phyloP scores from a whole-genome alignment of 2,797 vertebrate genomes.

The Triplophysa yarkandensis region DNA sequence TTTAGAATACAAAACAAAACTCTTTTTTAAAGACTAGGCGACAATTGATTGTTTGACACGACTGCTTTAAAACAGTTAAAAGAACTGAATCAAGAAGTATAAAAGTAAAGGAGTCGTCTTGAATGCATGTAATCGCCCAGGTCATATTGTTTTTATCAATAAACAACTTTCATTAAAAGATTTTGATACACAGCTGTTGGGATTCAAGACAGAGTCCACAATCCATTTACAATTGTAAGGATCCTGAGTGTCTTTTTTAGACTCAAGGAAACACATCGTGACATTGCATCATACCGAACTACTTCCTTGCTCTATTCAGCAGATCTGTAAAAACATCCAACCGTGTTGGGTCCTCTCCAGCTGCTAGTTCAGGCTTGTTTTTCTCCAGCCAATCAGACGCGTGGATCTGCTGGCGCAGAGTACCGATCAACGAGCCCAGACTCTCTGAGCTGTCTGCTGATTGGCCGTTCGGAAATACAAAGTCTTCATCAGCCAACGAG shows the following conservation, averaged over 20 bases:
- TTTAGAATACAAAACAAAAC: background rate
- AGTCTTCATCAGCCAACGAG: slow-evolving; percentile 63
- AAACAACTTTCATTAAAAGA: slow-evolving; percentile 16
- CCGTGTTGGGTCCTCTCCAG: slow-evolving; percentile 78
- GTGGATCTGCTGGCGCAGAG: slow-evolving; percentile 84
- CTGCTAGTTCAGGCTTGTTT: slow-evolving; percentile 77
- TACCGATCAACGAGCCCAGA: slow-evolving; percentile 83
- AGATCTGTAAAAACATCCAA: slow-evolving; percentile 78
- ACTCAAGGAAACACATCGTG: background rate
- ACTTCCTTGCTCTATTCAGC: slow-evolving; percentile 76
- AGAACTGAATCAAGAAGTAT: background rate
- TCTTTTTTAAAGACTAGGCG: background rate
- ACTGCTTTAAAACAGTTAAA: background rate
- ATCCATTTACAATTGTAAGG: background rate
- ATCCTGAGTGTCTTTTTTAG: background rate
- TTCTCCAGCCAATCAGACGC: slow-evolving; percentile 85
- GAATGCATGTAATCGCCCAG: slow-evolving; percentile 1
- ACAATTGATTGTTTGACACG: background rate
- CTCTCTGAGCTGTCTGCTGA: slow-evolving; percentile 63
- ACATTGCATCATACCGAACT: slow-evolving; percentile 24
- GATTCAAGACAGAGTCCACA: background rate
- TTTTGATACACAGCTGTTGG: slow-evolving; percentile 8
- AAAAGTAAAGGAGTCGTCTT: background rate
- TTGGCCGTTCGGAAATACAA: slow-evolving; percentile 71
- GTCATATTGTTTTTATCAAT: background rate